Conservation (phyloP, 2,113 vertebrate genomes). For the Neopipo cinnamomea region DNA sequence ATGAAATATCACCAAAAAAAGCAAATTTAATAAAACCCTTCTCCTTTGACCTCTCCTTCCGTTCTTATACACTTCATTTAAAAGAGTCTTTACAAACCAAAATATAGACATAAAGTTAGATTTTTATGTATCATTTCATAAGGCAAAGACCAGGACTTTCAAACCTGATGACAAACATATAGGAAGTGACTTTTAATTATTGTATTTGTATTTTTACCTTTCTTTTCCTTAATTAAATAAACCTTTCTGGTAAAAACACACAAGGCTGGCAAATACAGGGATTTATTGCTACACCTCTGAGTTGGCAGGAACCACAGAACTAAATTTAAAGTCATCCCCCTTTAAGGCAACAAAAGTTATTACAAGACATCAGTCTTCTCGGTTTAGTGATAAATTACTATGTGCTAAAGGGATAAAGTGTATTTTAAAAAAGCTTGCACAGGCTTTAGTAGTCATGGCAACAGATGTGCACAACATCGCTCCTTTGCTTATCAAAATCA, state of each 20-base stretch:
- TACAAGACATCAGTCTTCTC: conserved; percentile 74
- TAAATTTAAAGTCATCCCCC: conserved; percentile 76
- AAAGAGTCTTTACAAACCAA: neutral
- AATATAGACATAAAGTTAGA: neutral
- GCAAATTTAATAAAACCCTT: neutral
- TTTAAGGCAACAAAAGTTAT: conserved; percentile 75
- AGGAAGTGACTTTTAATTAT: neutral
- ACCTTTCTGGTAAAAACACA: neutral
- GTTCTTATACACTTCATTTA: neutral
- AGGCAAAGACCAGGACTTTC: neutral
- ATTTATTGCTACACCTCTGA: conserved; percentile 18
- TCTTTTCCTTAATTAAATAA: neutral
- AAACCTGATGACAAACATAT: neutral
- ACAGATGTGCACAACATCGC: conserved; percentile 80
- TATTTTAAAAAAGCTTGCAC: conserved; percentile 77
- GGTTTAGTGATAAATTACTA: conserved; percentile 83
- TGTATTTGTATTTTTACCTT: neutral
- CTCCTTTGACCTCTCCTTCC: neutral
- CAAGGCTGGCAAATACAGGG: neutral
- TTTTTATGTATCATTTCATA: neutral
- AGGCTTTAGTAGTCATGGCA: conserved; percentile 83
- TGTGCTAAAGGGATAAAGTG: conserved; percentile 83
- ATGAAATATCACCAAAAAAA: neutral
- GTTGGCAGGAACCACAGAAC: conserved; percentile 69
- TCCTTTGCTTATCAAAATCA: conserved; percentile 84